Evolutionary conservation across 2,113 vertebrate species (phyloP).

Genomic region (Heterotis niloticus): DNA sequence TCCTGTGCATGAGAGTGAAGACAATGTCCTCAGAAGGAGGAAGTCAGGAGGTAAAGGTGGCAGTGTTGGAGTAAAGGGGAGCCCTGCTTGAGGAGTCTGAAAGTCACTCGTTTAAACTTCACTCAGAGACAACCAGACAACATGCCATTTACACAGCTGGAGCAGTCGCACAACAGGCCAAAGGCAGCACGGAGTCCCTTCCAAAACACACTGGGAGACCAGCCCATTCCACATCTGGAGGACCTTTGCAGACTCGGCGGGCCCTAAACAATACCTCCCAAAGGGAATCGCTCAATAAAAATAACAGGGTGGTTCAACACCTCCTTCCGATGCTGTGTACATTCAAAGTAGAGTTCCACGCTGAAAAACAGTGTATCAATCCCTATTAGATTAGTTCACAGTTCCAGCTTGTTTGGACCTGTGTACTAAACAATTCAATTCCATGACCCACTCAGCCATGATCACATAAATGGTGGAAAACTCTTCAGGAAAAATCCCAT

Average conservation of each 20-base stretch:
- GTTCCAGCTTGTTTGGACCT: no score
- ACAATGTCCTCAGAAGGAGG: background rate
- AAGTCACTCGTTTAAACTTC: constrained; percentile 27
- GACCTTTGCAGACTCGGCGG: background rate
- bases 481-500: no score
- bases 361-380: no score
- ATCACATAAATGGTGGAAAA: no score
- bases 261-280: background rate
- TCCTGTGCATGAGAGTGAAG: background rate
- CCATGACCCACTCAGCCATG: no score
- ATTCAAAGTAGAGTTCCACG: no score
- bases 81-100: background rate
- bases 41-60: background rate
- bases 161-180: constrained; percentile 72
- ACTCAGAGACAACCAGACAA: constrained; percentile 83
- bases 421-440: no score
- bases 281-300: no score
- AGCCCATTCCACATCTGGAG: constrained; percentile 3
- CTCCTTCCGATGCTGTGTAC: no score
- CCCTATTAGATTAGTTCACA: no score
- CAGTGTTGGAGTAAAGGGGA: background rate
- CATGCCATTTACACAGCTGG: constrained; percentile 86
- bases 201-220: constrained; percentile 32
- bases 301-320: no score
- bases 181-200: constrained; percentile 64